phyloP scores from a whole-genome alignment of 2,113 vertebrate species.

The Jacana jacana region DNA sequence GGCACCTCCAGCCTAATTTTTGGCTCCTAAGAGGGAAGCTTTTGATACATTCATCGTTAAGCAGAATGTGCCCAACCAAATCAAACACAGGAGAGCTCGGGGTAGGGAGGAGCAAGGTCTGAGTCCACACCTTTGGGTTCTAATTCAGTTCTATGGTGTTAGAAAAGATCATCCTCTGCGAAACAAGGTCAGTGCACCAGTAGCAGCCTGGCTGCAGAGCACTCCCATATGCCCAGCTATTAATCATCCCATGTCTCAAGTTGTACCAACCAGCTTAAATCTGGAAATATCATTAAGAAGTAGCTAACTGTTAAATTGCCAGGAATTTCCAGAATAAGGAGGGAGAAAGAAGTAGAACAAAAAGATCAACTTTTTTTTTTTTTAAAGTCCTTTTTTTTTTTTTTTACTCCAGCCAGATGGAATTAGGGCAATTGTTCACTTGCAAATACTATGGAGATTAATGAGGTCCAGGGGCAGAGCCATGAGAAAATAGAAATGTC shows the following conservation, averaged over 20 bases:
- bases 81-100: slow-evolving; percentile 50
- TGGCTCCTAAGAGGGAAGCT: not conserved
- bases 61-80: slow-evolving; percentile 58
- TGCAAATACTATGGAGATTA: slow-evolving; percentile 76
- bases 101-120: slow-evolving; percentile 47
- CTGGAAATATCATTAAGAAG: slow-evolving; percentile 77
- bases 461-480: slow-evolving; percentile 72
- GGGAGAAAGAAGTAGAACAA: slow-evolving; percentile 51
- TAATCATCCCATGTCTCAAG: slow-evolving; percentile 70
- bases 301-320: slow-evolving; percentile 73
- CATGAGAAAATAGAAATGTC: slow-evolving; percentile 74
- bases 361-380: slow-evolving; percentile 8
- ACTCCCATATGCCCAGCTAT: slow-evolving; percentile 61
- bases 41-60: slow-evolving; percentile 44
- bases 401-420: slow-evolving; percentile 67
- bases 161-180: slow-evolving; percentile 59
- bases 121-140: slow-evolving; percentile 66
- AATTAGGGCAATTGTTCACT: slow-evolving; percentile 80
- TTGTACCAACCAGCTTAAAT: slow-evolving; percentile 68
- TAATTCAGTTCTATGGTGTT: slow-evolving; percentile 65
- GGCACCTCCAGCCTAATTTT: not conserved
- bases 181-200: slow-evolving; percentile 66
- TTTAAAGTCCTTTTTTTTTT: not conserved
- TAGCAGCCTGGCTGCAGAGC: slow-evolving; percentile 56
- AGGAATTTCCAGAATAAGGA: slow-evolving; percentile 73